These are phyloP conservation scores for Bicyclus anynana DNA, from an alignment of 1,140 invertebrate genomes.

Conservation along the genomic window DNA sequence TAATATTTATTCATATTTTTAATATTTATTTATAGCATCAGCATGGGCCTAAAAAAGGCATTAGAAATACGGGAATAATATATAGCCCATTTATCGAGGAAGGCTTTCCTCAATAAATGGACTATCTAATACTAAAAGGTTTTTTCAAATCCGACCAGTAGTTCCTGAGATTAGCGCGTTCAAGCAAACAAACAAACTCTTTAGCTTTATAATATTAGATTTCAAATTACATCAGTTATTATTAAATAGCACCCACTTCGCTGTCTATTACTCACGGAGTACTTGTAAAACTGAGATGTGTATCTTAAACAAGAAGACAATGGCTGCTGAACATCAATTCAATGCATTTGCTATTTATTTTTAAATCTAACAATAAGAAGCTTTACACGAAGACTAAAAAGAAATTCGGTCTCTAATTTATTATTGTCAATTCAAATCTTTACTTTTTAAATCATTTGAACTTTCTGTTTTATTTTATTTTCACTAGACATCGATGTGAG, in stretches of 20 bases:
- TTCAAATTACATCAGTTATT: too few relatives aligned
- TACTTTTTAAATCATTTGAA: not conserved
- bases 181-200: too few relatives aligned
- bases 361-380: constrained; percentile 7
- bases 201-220: too few relatives aligned
- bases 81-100: too few relatives aligned
- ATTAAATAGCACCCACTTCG: not conserved
- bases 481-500: not conserved
- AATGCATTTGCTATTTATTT: constrained; percentile 3
- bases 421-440: not conserved
- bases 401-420: not conserved
- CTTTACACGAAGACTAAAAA: not conserved
- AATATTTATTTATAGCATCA: too few relatives aligned
- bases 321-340: not conserved
- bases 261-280: constrained; percentile 2
- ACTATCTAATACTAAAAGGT: too few relatives aligned
- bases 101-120: too few relatives aligned
- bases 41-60: too few relatives aligned
- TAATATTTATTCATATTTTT: too few relatives aligned
- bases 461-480: not conserved
- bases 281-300: constrained; percentile 8
- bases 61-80: too few relatives aligned
- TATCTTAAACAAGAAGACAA: constrained; percentile 21
- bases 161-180: too few relatives aligned
- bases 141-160: too few relatives aligned